Percentiles rank a stretch among this genome's conserved stretches.
phyloP scores from a whole-genome alignment of 2,113 vertebrate species.

The Danio rerio region GRCz12tu NC_133194.1:9930001-9930500 shows the following conservation, averaged over 20 bases:
- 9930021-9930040: neutral
- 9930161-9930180: neutral
- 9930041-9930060: neutral
- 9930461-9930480: constrained; percentile 55
- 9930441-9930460: constrained; percentile 6
- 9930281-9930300: neutral
- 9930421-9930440: constrained; percentile 49
- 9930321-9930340: neutral
- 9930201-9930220: neutral
- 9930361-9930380: neutral
- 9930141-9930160: neutral
- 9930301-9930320: neutral
- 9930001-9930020: neutral
- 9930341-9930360: neutral
- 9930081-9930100: neutral
- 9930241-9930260: constrained; percentile 14
- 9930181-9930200: constrained; percentile 5
- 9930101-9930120: neutral
- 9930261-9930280: neutral
- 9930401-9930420: constrained; percentile 32
- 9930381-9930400: neutral
- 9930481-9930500: constrained; percentile 61
- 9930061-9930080: constrained; percentile 5
- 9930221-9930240: constrained; percentile 24
- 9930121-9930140: neutral